A percentile compares a stretch with the other conserved stretches of the same genome.
Evolutionary conservation across 2,797 vertebrate species (phyloP).

Genomic region (Diceros bicornis): DNA sequence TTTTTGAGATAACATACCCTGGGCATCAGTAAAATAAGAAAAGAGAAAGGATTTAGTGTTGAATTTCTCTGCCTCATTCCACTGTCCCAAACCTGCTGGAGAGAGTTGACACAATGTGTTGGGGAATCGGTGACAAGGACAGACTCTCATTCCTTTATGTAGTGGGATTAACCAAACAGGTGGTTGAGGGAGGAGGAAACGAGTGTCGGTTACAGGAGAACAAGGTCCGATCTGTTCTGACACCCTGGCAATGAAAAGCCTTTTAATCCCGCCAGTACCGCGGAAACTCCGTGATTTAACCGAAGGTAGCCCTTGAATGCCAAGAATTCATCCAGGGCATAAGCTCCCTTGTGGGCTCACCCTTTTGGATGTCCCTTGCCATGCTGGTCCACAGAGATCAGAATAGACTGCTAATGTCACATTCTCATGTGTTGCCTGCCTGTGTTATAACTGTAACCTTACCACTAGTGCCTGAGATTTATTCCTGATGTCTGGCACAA

Average conservation of each 20-base stretch:
- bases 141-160: background rate
- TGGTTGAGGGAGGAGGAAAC: background rate
- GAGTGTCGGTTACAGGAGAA: background rate
- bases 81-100: background rate
- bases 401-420: background rate
- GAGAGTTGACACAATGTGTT: background rate
- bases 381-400: background rate
- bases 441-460: background rate
- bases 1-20: background rate
- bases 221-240: background rate
- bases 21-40: background rate
- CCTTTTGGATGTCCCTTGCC: background rate
- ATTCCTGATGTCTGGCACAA: constrained; percentile 39
- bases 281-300: background rate
- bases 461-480: background rate
- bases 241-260: background rate
- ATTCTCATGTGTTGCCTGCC: background rate
- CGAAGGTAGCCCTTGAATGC: background rate
- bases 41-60: background rate
- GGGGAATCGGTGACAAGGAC: background rate
- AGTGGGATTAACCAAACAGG: background rate
- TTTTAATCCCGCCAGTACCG: background rate
- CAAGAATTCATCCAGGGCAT: background rate
- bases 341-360: background rate
- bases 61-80: background rate